Evolutionary conservation across 2,888 invertebrate species (phyloP).

Genomic region (Leucozona laternaria): DNA sequence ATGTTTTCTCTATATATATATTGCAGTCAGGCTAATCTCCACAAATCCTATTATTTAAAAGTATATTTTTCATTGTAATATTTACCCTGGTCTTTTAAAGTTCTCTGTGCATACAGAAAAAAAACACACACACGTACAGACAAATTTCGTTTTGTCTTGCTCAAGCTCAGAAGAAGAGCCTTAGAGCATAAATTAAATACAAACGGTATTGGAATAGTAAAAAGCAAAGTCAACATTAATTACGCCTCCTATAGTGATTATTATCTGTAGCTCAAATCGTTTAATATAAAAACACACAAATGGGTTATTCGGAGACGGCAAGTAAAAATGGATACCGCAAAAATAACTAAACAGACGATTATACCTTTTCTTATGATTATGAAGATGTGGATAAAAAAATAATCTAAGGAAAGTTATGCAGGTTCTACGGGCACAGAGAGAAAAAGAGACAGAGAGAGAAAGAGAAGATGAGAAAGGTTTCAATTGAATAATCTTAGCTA

Average conservation of each 20-base stretch:
- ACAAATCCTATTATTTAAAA: not conserved
- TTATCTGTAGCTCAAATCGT: not conserved
- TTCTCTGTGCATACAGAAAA: not conserved
- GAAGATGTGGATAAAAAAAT: conserved; percentile 4
- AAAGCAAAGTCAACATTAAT: no score
- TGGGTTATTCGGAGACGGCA: no score
- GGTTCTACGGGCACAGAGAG: not conserved
- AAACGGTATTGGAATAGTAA: no score
- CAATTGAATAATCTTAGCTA: not conserved
- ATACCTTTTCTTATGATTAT: not conserved
- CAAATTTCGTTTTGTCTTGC: not conserved
- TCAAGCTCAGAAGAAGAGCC: not conserved
- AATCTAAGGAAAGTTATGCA: conserved; percentile 13
- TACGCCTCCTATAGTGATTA: not conserved
- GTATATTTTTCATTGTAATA: not conserved
- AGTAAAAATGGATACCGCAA: not conserved
- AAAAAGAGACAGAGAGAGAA: not conserved
- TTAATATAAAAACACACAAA: not conserved
- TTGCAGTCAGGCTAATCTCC: no score
- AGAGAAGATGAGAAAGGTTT: not conserved
- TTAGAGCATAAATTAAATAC: no score
- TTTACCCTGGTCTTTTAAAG: not conserved
- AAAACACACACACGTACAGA: not conserved
- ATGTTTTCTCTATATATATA: no score
- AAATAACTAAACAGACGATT: not conserved